Conservation (phyloP, 2,888 invertebrate genomes). For the Bibio marci region DNA sequence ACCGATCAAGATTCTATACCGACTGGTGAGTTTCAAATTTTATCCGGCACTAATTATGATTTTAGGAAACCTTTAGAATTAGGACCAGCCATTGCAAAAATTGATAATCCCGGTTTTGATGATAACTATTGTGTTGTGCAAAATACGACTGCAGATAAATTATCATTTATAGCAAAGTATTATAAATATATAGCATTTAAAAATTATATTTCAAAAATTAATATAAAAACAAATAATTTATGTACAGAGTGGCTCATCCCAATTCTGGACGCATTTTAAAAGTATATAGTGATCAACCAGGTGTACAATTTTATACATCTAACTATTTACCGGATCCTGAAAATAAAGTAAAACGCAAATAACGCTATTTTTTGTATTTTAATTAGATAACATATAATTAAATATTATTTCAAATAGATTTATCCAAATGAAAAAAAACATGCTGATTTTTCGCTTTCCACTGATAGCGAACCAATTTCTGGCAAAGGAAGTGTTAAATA, state of each 20-base stretch:
- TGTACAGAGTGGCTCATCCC: constrained; percentile 44
- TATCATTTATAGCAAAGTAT: constrained; percentile 44
- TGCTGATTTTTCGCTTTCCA: constrained; percentile 11
- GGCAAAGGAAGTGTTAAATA: constrained; percentile 60
- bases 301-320: constrained; percentile 78
- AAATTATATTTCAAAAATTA: no score
- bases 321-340: constrained; percentile 50
- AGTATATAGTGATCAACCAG: constrained; percentile 73
- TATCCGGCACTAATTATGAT: constrained; percentile 56
- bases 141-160: constrained; percentile 14
- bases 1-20: constrained; percentile 53
- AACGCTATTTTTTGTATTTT: constrained; percentile 1
- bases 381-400: neutral
- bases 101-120: constrained; percentile 61
- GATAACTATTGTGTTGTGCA: constrained; percentile 62
- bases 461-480: constrained; percentile 26
- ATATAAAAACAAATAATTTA: neutral
- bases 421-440: constrained; percentile 12
- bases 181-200: neutral
- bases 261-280: constrained; percentile 56
- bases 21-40: constrained; percentile 49
- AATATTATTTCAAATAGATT: constrained; percentile 1
- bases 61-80: constrained; percentile 47
- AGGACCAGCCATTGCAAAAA: constrained; percentile 44
- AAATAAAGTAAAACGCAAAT: constrained; percentile 18